Conservation (phyloP, 2,888 invertebrate species). For the Pollenia amentaria region DNA sequence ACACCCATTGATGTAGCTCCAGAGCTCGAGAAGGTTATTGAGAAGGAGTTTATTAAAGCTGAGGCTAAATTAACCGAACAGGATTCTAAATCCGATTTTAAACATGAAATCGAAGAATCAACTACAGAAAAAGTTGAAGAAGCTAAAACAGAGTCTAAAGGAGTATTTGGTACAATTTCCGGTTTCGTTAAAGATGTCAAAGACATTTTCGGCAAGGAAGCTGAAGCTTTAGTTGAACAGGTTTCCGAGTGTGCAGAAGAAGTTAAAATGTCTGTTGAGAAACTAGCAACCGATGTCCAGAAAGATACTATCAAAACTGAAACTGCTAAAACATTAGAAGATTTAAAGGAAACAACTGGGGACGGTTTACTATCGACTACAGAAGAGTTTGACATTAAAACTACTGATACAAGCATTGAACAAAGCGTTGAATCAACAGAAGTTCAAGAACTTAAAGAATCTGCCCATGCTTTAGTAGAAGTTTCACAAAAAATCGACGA, state of each 20-base stretch:
- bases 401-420: no score
- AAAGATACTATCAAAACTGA: slow-evolving; percentile 37
- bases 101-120: slow-evolving; percentile 60
- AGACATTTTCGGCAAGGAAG: slow-evolving; percentile 30
- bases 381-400: background rate
- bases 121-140: slow-evolving; percentile 40
- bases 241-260: slow-evolving; percentile 35
- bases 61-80: slow-evolving; percentile 27
- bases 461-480: slow-evolving; percentile 43
- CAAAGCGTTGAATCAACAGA: slow-evolving; percentile 57
- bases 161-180: slow-evolving; percentile 22
- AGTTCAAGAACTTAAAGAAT: slow-evolving; percentile 65
- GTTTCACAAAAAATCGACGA: slow-evolving; percentile 65
- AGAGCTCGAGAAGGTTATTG: slow-evolving; percentile 28
- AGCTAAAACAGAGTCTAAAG: slow-evolving; percentile 40
- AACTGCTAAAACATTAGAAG: slow-evolving; percentile 67
- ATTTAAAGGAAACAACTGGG: slow-evolving; percentile 64
- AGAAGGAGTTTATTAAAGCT: slow-evolving; percentile 61
- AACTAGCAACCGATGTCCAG: slow-evolving; percentile 52
- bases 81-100: background rate
- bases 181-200: slow-evolving; percentile 45
- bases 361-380: slow-evolving; percentile 18
- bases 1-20: slow-evolving; percentile 78
- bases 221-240: slow-evolving; percentile 70
- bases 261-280: slow-evolving; percentile 39